These are phyloP conservation scores for Sesamia inferens DNA, from an alignment of 2,888 invertebrate genomes.

Conservation along the genomic window DNA sequence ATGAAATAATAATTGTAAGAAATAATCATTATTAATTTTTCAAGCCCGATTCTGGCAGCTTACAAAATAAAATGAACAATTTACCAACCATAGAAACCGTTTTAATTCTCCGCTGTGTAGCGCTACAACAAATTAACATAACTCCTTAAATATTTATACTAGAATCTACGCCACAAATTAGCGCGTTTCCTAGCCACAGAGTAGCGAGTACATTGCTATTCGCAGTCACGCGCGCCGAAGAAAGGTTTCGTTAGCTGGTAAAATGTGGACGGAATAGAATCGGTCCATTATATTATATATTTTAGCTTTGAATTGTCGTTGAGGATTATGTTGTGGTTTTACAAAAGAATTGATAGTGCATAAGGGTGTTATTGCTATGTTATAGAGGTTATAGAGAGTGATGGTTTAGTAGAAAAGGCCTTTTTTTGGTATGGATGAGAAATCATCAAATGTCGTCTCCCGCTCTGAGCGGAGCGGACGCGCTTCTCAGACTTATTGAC, in stretches of 20 bases:
- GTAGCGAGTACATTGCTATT: slow-evolving; percentile 63
- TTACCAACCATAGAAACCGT: not conserved
- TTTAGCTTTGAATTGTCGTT: slow-evolving; percentile 56
- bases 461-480: no score
- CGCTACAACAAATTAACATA: slow-evolving; percentile 33
- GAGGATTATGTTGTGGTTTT: slow-evolving; percentile 41
- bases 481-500: no score
- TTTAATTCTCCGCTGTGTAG: slow-evolving; percentile 22
- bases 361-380: slow-evolving; percentile 9
- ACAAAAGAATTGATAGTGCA: slow-evolving; percentile 38
- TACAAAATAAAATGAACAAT: not conserved
- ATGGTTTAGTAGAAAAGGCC: no score
- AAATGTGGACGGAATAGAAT: slow-evolving; percentile 65
- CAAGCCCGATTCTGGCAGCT: not conserved
- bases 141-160: slow-evolving; percentile 40
- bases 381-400: not conserved
- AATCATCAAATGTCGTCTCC: no score
- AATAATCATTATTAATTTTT: not conserved
- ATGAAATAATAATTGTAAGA: no score
- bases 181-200: slow-evolving; percentile 53
- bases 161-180: slow-evolving; percentile 47
- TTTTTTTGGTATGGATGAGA: no score
- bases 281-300: slow-evolving; percentile 58
- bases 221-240: slow-evolving; percentile 63
- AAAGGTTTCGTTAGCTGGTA: slow-evolving; percentile 63